Conservation (phyloP, 2,888 invertebrate species). For the Xylota sylvarum region DNA sequence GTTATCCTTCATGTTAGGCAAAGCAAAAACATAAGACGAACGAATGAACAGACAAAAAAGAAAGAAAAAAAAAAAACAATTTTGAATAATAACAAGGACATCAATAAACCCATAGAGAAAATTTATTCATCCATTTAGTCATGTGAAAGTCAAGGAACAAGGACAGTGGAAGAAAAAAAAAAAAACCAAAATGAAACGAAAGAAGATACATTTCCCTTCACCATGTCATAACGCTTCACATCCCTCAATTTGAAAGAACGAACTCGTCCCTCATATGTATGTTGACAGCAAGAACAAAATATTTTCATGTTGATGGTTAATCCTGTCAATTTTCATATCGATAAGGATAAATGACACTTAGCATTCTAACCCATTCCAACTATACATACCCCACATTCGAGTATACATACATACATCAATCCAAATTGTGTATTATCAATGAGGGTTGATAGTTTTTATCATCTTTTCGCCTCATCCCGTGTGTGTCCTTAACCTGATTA, state of each 20-base stretch:
- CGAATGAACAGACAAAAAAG: slow-evolving; percentile 2
- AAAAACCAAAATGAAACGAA: neutral
- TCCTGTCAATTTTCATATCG: slow-evolving; percentile 73
- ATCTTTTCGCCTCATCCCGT: neutral
- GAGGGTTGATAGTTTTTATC: slow-evolving; percentile 44
- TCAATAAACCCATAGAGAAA: slow-evolving; percentile 60
- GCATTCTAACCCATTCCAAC: slow-evolving; percentile 5
- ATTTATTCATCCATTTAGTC: slow-evolving; percentile 65
- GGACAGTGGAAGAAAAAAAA: neutral
- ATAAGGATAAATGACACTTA: slow-evolving; percentile 67
- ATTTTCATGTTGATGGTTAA: slow-evolving; percentile 66
- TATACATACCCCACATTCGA: too few species aligned
- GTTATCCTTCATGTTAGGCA: slow-evolving; percentile 43
- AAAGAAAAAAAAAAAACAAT: slow-evolving; percentile 6
- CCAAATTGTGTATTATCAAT: slow-evolving; percentile 48
- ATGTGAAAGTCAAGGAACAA: slow-evolving; percentile 51
- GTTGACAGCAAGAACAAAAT: slow-evolving; percentile 38
- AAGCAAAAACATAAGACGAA: slow-evolving; percentile 35
- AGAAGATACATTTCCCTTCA: slow-evolving; percentile 41
- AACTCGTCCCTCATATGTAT: neutral
- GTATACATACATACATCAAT: slow-evolving; percentile 30
- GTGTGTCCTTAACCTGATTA: slow-evolving; percentile 45
- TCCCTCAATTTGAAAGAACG: slow-evolving; percentile 36
- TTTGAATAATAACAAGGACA: slow-evolving; percentile 66
- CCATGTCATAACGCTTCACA: slow-evolving; percentile 54